Percentiles rank a stretch among this genome's conserved stretches.
These are phyloP conservation scores for Hypomesus transpacificus DNA, from an alignment of 2,113 vertebrate species.

Conservation along the genomic window DNA sequence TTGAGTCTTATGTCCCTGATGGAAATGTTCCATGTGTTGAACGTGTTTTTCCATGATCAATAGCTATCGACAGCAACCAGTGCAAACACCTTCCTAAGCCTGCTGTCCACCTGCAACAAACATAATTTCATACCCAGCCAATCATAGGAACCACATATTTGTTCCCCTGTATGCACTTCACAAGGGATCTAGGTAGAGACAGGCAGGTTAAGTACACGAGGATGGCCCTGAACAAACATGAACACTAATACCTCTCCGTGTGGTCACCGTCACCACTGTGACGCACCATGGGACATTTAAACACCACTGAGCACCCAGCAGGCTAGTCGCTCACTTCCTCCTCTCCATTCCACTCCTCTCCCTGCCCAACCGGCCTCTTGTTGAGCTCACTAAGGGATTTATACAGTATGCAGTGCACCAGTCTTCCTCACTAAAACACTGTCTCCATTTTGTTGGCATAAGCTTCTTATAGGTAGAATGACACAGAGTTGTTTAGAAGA, in stretches of 20 bases:
- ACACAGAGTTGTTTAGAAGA: not conserved
- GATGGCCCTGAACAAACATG: constrained; percentile 48
- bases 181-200: constrained; percentile 62
- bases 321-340: not conserved
- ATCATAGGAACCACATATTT: constrained; percentile 62
- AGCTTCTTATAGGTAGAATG: not conserved
- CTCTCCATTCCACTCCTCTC: no score
- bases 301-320: constrained; percentile 13
- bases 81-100: constrained; percentile 44
- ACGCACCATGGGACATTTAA: constrained; percentile 46
- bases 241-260: constrained; percentile 40
- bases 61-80: constrained; percentile 48
- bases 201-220: constrained; percentile 59
- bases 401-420: not conserved
- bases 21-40: no score
- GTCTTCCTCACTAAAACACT: constrained; percentile 24
- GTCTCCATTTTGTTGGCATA: constrained; percentile 5
- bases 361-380: not conserved
- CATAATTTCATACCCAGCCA: constrained; percentile 59
- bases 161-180: constrained; percentile 58
- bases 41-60: constrained; percentile 15
- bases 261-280: no score
- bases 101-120: constrained; percentile 48
- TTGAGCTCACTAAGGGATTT: constrained; percentile 16
- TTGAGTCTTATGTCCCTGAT: no score